Base-by-base conservation (phyloP, 2,797 vertebrate species). In the Pseudocheirus occidentalis region DNA sequence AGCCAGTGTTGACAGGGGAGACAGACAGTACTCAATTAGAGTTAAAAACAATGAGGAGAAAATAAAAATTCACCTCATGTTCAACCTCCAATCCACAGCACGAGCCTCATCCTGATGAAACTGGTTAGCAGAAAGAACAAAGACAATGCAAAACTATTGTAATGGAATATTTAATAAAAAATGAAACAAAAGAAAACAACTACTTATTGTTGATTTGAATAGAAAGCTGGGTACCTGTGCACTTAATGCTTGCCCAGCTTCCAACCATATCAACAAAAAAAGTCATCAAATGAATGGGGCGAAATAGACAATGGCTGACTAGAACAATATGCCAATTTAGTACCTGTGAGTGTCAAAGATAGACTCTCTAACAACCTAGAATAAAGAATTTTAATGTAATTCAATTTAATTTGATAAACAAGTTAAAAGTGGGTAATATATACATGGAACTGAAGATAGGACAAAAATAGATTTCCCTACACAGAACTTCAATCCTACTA, bases 341-440 rank as follows among this genome's bases (percentile, higher is more conserved):
- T 92, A 96, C 94, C 96, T 93, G 92, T 92, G 14, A 90, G 89
- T 27, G 1, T 53, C 89, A 90, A 90, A 90, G 24, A 53, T 14
- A 90, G 11, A 52, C 46, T 52, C 46, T 53, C 89, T 52, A 50
- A 89, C 40, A 73, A 1, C 4, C 16, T 40, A 73, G 62, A 73
- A 73, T 73, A 16, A 73, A 73, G 1, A 73, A n/a, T 18, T 40
- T 66, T 34, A 73, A 40, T 21, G 1, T 73, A 6, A 73, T 73
- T 73, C 6, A 73, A 40, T 73, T 12, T 16, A 40, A n/a, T 40
- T 40, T 31, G 52, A 90, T 11, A 11, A 90, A 52, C 2, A 90
- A 53, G 3, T 90, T 27, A 50, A 90, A 53, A 53, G 89, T 73
- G 14, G 16, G 34, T 40, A 40, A 40, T 18, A 81, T 81, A 18